A percentile compares a stretch with the other conserved stretches of the same genome.
These are phyloP conservation scores for Serrognathus titanus DNA, from an alignment of 2,888 invertebrate genomes.

Conservation along the genomic window DNA sequence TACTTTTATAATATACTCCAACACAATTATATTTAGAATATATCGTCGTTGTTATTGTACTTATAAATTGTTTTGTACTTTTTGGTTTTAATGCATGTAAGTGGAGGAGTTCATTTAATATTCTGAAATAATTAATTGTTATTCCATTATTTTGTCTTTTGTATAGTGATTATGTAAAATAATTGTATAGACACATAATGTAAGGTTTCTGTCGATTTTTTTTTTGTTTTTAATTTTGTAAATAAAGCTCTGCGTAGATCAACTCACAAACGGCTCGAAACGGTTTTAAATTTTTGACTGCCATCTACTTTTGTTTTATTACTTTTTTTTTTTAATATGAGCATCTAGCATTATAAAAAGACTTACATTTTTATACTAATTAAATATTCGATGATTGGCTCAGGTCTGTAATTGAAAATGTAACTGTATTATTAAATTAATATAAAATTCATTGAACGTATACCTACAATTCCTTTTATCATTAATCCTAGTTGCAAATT, in stretches of 20 bases:
- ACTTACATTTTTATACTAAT: conserved; percentile 3
- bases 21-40: too few species aligned
- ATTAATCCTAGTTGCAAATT: background rate
- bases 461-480: background rate
- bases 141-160: background rate
- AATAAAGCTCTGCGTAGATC: too few species aligned
- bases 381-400: background rate
- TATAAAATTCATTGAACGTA: conserved; percentile 4
- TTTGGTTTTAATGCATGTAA: too few species aligned
- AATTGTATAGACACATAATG: background rate
- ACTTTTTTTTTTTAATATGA: too few species aligned
- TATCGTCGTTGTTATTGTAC: too few species aligned
- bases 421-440: conserved; percentile 8
- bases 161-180: conserved; percentile 1
- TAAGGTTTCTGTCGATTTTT: background rate
- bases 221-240: background rate
- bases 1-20: too few species aligned
- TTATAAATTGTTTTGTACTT: too few species aligned
- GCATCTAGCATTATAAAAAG: background rate
- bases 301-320: background rate
- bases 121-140: too few species aligned
- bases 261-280: too few species aligned
- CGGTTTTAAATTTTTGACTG: background rate
- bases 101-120: too few species aligned
- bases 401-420: conserved; percentile 3